These are phyloP conservation scores for Scaptomyza pallida DNA, from an alignment of 1,140 invertebrate genomes.

Conservation along the genomic window DNA sequence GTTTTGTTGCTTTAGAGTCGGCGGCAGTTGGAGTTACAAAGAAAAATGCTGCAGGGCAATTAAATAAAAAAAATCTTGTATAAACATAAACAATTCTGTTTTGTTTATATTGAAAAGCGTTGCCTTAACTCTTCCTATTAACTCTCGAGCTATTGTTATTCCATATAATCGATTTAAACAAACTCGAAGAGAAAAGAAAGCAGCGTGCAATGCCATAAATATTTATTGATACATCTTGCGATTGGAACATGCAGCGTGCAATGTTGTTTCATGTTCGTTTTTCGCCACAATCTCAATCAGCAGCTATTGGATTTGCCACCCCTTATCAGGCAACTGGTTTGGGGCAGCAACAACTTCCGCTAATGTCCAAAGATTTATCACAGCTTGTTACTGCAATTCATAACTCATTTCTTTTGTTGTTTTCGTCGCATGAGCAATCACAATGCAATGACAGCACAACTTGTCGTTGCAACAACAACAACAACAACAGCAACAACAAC, in stretches of 20 bases:
- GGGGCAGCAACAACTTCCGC: constrained; percentile 59
- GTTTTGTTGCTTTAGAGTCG: constrained; percentile 8
- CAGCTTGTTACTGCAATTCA: constrained; percentile 30
- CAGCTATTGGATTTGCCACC: constrained; percentile 13
- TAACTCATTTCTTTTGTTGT: constrained; percentile 52
- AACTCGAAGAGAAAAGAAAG: too few species aligned
- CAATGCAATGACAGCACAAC: constrained; percentile 42
- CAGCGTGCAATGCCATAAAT: too few species aligned
- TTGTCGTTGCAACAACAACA: constrained; percentile 36
- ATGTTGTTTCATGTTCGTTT: neutral
- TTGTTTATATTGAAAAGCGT: neutral
- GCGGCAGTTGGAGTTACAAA: constrained; percentile 48
- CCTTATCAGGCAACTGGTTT: constrained; percentile 36
- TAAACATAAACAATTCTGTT: neutral
- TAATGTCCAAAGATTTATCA: constrained; percentile 62
- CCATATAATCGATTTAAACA: too few species aligned
- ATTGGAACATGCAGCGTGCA: neutral
- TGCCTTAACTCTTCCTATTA: too few species aligned
- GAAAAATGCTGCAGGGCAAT: neutral
- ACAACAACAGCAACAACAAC: constrained; percentile 14
- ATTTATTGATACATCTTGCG: neutral
- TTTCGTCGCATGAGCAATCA: constrained; percentile 35
- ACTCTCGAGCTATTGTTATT: too few species aligned
- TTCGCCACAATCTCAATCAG: constrained; percentile 17
- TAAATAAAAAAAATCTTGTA: neutral